Base-by-base conservation (phyloP, 2,888 invertebrate species). In the Gari tellinella region DNA sequence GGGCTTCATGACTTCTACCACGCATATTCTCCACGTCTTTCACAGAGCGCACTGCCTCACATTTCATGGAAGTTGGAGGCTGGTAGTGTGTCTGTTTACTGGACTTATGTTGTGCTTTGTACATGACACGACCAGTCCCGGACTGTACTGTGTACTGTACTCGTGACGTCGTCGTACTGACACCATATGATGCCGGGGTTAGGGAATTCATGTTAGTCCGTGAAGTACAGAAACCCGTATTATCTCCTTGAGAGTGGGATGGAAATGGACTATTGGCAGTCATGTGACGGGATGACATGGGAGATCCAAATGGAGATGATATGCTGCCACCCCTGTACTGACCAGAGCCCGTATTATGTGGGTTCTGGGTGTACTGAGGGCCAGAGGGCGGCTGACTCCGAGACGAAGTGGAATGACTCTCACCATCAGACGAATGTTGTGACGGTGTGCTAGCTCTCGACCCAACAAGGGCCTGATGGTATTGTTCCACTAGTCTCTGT, bases 41-140 rank as follows among this genome's bases (percentile, higher is more conserved):
- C 12, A 77, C 58, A 19, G 81, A 80, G 52, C 75, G 73, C 45
- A 88, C 84, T 41, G 93, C 93, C 73, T 93, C 92, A 82, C 93
- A 93, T 58, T 92, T 93, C 90, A 93, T 92, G 0, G 93, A 93
- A 72, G 92, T 91, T 19, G 93, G 90, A 10, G 93, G 93, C 77
- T 93, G 93, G 86, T 93, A 93, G 61, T 86, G 86, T n/a, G 85
- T 80, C 51, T 89, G 89, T 78, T 76, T 79, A 38, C 68, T 84
- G 56, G 76, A 84, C 80, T 81, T 86, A 63, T 68, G 80, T 57
- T 65, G 82, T 57, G 63, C 80, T 67, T 73, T 86, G 80, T 63
- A 86, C 67, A 67, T 72, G 72, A 76, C 83, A 79, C 46, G 83
- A 63, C 74, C 84, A 65, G 77, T 72, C 65, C 64, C 80, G 31